Evolutionary conservation across 1,140 invertebrate genomes (phyloP).

Genomic region (Zeugodacus cucurbitae): DNA sequence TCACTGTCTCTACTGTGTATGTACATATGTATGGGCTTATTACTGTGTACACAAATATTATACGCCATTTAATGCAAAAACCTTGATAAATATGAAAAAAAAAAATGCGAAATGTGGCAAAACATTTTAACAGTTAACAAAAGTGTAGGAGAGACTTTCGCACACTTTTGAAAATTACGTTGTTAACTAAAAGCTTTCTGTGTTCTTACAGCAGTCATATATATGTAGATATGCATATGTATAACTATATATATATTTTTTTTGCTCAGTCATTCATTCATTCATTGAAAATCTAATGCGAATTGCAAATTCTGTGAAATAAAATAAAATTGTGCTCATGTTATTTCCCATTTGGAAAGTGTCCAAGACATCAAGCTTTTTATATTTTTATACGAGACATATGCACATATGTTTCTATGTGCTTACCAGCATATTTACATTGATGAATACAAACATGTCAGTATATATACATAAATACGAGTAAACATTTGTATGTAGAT

Average conservation of each 20-base stretch:
- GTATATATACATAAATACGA: background rate
- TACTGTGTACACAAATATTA: background rate
- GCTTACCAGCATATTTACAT: background rate
- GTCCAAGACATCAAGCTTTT: background rate
- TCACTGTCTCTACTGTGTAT: background rate
- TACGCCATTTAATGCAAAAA: background rate
- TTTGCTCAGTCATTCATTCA: slow-evolving; percentile 4
- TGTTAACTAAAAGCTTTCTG: background rate
- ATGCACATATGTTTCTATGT: background rate
- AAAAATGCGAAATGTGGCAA: background rate
- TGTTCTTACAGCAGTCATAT: background rate
- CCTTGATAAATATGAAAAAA: background rate
- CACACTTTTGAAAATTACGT: background rate
- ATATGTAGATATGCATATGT: background rate
- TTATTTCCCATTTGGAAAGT: background rate
- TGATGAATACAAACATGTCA: background rate
- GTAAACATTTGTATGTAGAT: background rate
- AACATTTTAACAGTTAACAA: background rate
- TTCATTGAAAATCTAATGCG: background rate
- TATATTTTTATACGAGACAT: background rate
- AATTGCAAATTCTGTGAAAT: slow-evolving; percentile 7
- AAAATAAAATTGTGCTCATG: background rate
- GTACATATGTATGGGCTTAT: background rate
- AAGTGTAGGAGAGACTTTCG: background rate
- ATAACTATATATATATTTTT: background rate